Conservation (phyloP, 2,888 invertebrate species). For the Notodonta ziczac region DNA sequence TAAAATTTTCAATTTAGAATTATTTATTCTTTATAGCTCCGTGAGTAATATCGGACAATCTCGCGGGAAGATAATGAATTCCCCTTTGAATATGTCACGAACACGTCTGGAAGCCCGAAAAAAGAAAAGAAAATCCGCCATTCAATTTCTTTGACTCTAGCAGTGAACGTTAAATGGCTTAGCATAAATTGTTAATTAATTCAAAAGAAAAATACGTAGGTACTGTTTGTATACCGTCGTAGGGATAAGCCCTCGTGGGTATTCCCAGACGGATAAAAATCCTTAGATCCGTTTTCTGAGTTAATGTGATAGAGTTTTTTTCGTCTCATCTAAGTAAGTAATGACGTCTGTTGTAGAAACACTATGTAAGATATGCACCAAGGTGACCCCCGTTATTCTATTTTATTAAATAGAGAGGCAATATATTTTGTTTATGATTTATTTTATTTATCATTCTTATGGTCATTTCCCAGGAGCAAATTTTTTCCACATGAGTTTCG, state of each 20-base stretch:
- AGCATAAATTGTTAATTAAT: conserved; percentile 13
- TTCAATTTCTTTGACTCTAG: neutral
- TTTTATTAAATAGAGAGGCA: too few relatives aligned
- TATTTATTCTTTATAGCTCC: too few relatives aligned
- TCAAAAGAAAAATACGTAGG: conserved; percentile 7
- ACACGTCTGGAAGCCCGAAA: neutral
- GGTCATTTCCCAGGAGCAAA: too few relatives aligned
- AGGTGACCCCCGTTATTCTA: too few relatives aligned
- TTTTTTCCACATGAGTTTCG: too few relatives aligned
- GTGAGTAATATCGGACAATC: too few relatives aligned
- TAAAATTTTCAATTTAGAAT: too few relatives aligned
- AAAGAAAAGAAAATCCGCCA: neutral
- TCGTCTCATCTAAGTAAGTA: neutral
- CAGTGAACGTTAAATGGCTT: neutral
- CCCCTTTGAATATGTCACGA: neutral
- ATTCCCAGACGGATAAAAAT: conserved; percentile 4
- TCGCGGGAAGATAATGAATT: neutral
- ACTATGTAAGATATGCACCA: too few relatives aligned
- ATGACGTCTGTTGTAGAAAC: too few relatives aligned
- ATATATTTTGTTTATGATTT: too few relatives aligned
- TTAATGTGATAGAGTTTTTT: neutral
- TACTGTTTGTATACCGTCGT: conserved; percentile 4
- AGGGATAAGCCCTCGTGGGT: conserved; percentile 4
- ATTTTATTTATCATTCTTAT: too few relatives aligned
- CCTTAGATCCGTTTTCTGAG: neutral